These are phyloP conservation scores for Fragum whitleyi DNA, from an alignment of 2,888 invertebrate genomes.

Conservation along the genomic window DNA sequence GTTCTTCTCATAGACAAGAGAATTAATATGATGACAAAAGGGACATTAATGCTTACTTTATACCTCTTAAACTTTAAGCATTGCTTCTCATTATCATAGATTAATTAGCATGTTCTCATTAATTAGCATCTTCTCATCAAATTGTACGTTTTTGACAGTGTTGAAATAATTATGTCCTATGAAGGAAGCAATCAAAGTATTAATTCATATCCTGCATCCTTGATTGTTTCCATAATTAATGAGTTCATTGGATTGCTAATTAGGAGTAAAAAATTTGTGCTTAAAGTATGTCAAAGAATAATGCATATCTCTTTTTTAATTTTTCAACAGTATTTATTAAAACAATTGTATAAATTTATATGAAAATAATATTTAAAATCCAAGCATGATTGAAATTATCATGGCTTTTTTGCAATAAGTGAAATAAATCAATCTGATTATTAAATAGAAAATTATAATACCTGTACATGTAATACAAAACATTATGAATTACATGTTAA, in stretches of 20 bases:
- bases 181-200: constrained; percentile 17
- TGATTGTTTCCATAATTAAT: neutral
- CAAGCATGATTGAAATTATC: no score
- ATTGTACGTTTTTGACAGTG: constrained; percentile 2
- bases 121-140: constrained; percentile 20
- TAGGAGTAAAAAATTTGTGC: neutral
- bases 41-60: constrained; percentile 6
- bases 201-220: constrained; percentile 3
- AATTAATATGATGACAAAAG: neutral
- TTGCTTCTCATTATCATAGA: neutral
- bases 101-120: constrained; percentile 16
- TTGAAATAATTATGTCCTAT: constrained; percentile 15
- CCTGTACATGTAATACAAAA: no score
- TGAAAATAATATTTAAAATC: no score
- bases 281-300: no score
- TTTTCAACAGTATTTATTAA: no score
- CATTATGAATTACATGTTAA: no score
- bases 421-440: no score
- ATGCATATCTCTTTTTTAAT: no score
- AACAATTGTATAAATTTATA: no score
- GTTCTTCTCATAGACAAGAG: neutral
- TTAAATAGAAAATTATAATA: no score
- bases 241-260: neutral
- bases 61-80: constrained; percentile 4
- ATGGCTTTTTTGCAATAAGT: no score